Evolutionary conservation across 2,113 vertebrate genomes (phyloP), one percentile per base, ranked within the genome.

Genomic region (Pimephales promelas): DNA sequence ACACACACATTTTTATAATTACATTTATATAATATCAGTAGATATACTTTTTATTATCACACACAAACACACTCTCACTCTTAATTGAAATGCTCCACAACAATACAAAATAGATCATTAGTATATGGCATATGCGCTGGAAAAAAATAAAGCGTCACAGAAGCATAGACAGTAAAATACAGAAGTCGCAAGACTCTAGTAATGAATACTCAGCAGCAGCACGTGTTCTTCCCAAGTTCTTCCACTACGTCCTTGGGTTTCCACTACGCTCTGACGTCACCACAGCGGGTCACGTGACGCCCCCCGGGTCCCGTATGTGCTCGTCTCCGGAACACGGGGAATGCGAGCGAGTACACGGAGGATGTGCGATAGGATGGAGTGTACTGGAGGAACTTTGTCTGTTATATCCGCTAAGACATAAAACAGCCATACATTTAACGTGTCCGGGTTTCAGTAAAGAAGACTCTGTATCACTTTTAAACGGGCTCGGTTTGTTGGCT

Each of bases 291-390:
- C 82, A 89, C 57, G 43, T 82, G 88, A 81, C 61, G 28, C 0
- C 2, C 54, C 47, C 0, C 1, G 22, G 43, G 10, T 0, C 80
- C 83, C 80, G 85, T 84, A 86, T 83, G 54, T 64, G 11, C 54
- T 34, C 8, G 77, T 64, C 62, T 79, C 80, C 47, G 81, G 22
- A 83, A 57, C 81, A 56, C 83, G 36, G 71, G 52, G 84, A 24
- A 28, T 6, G 49, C 9, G 52, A 54, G 40, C 24, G 75, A 34
- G 77, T 26, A 7, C 57, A 59, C 24, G 85, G 79, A 93, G 88
- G 84, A 93, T 93, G 92, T 92, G 83, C 86, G 88, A 54, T 14
- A 87, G 83, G 77, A 89, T 89, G 85, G 87, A 89, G 24, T 87
- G 80, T 3, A 40, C 86, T 71, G 90, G 90, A 88, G 90, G 91